phyloP scores from a whole-genome alignment of 1,140 invertebrate species.

The Heliconius congener region DNA sequence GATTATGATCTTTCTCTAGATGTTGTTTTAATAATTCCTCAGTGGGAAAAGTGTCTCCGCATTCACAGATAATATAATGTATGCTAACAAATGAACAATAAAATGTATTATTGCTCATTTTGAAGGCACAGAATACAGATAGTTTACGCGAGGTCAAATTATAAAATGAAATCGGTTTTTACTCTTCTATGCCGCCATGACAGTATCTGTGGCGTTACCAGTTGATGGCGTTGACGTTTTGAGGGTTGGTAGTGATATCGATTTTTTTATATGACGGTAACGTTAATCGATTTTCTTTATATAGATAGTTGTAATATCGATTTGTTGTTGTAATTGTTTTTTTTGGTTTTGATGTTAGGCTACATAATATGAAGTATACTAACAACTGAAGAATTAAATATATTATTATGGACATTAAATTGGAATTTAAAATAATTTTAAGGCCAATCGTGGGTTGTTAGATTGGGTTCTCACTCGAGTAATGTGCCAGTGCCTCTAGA shows the following conservation, averaged over 20 bases:
- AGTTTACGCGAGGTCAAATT: neutral
- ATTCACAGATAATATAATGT: constrained; percentile 75
- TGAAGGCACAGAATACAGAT: constrained; percentile 42
- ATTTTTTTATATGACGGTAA: neutral
- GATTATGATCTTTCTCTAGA: constrained; percentile 58
- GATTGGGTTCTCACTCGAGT: no score
- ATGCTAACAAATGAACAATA: constrained; percentile 73
- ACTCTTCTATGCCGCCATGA: constrained; percentile 46
- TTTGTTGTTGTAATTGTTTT: neutral
- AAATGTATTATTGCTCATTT: constrained; percentile 57
- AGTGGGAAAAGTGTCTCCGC: constrained; percentile 66
- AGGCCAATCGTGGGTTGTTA: no score
- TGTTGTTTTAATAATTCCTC: constrained; percentile 61
- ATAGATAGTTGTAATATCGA: neutral
- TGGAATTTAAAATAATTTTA: no score
- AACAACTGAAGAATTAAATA: neutral
- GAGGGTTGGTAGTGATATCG: neutral
- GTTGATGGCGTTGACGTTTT: neutral
- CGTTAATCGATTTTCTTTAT: neutral
- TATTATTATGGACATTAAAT: no score
- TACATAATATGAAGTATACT: neutral
- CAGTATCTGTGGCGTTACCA: constrained; percentile 43
- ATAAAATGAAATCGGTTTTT: constrained; percentile 30
- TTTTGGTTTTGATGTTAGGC: neutral
- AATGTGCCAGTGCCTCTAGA: no score